Base-by-base conservation (phyloP, 2,888 invertebrate genomes). In the Eristalis pertinax region DNA sequence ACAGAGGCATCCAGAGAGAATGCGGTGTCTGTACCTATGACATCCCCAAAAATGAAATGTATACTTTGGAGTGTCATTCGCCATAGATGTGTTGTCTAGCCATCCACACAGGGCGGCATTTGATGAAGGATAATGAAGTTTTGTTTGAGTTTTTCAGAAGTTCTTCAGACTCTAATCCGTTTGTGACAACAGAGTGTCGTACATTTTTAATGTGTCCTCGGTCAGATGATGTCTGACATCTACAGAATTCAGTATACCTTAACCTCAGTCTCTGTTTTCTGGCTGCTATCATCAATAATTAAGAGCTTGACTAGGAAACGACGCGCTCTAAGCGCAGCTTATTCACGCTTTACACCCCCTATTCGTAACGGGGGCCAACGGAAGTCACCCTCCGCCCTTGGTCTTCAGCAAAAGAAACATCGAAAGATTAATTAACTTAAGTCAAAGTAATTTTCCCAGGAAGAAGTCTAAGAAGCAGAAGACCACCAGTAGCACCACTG, bases 341-440 rank as follows among this genome's bases (percentile, higher is more conserved):
- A 84, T 84, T 84, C 64, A 84, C 70, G 84, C 79, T 75, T 84
- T 35, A 70, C 84, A 79, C 84, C 60, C 74, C 26, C 56, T 13
- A 24, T 26, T 15, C 8, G 8, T n/a, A 60, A 10, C 11, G 15
- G 11, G 32, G 26, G 11, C 26, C 35, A 38, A 58, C 41, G 56
- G 11, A 69, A 86, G 56, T 67, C 75, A 75, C 82, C 76, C 82
- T 62, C 26, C 29, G 56, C 15, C 15, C 29, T 11, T 26, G 10
- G n/a, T 24, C 43, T 15, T 29, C 26, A 24, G 15, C 64, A 64
- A 65, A 73, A 41, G 60, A 68, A 29, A 80, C 69, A 32, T 43
- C 65, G 41, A 91, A 90, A 92, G 92, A 92, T 92, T 92, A 92
- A 92, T 92, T 92, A 92, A 92, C 92, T 92, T 91, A 90, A 91